Conservation (phyloP, 2,888 invertebrate genomes). For the Caenorhabditis doughertyi region DNA sequence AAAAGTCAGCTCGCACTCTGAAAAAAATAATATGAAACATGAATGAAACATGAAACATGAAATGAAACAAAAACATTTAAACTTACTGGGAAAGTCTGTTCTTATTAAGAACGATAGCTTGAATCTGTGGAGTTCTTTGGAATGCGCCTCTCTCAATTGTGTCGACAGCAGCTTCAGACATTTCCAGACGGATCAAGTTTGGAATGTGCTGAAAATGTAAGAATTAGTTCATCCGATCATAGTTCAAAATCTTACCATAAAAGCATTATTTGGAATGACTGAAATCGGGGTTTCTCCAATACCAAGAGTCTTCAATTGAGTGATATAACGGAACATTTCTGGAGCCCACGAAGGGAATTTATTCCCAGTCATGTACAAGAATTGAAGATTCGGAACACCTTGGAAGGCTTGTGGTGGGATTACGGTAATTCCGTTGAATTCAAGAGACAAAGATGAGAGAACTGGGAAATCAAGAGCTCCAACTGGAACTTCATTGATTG, state of each 20-base stretch:
- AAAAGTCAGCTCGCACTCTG: slow-evolving; percentile 82
- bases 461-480: slow-evolving; percentile 82
- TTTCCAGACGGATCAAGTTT: slow-evolving; percentile 81
- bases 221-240: not conserved
- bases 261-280: slow-evolving; percentile 82
- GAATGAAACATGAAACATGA: too few species aligned
- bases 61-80: too few species aligned
- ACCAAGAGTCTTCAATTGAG: slow-evolving; percentile 80
- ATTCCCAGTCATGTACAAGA: slow-evolving; percentile 82
- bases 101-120: slow-evolving; percentile 83
- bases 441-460: slow-evolving; percentile 82
- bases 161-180: slow-evolving; percentile 82
- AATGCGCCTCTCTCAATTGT: slow-evolving; percentile 82
- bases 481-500: slow-evolving; percentile 79
- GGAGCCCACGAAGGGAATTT: slow-evolving; percentile 81
- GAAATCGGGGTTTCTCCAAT: slow-evolving; percentile 83
- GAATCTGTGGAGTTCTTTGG: slow-evolving; percentile 81
- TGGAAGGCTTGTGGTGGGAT: slow-evolving; percentile 82
- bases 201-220: slow-evolving; percentile 77
- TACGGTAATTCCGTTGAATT: slow-evolving; percentile 82
- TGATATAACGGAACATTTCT: slow-evolving; percentile 82
- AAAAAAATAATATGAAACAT: too few species aligned
- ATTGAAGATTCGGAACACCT: slow-evolving; percentile 81
- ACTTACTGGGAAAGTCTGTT: slow-evolving; percentile 81
- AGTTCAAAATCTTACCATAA: slow-evolving; percentile 68